A percentile compares a stretch with the other conserved stretches of the same genome.
These are phyloP conservation scores for Caligus rogercresseyi DNA, from an alignment of 1,140 invertebrate genomes.

Conservation along the genomic window DNA sequence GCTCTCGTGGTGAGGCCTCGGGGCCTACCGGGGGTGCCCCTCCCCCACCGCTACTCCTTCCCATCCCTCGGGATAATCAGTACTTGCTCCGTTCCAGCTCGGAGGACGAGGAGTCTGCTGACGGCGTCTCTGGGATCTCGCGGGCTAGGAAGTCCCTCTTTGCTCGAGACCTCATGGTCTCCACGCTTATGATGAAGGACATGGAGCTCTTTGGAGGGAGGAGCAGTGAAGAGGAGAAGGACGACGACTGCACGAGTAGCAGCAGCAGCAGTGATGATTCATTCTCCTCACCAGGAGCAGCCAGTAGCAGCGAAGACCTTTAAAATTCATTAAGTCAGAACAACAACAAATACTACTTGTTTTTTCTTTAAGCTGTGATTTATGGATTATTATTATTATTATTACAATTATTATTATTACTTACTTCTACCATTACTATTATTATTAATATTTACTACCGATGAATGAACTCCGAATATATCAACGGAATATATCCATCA, in stretches of 20 bases:
- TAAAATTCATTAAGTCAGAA: no score
- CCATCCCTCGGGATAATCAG: constrained; percentile 5
- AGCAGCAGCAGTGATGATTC: neutral
- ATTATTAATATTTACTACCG: no score
- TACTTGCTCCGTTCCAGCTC: neutral
- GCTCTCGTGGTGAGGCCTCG: neutral
- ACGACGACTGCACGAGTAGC: neutral
- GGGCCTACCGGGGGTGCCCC: neutral
- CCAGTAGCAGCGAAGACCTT: neutral
- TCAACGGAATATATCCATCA: no score
- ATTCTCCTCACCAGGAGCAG: no score
- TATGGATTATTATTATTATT: no score
- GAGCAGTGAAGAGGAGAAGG: constrained; percentile 84
- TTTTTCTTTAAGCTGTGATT: neutral
- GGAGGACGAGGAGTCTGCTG: neutral
- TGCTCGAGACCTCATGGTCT: constrained; percentile 4
- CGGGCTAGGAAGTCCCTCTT: neutral
- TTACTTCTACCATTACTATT: no score
- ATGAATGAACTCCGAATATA: neutral
- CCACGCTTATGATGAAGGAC: constrained; percentile 17
- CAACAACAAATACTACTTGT: neutral
- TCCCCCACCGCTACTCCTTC: neutral
- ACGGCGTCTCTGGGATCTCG: neutral
- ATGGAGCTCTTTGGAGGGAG: constrained; percentile 59
- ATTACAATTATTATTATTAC: no score